Evolutionary conservation across 2,888 invertebrate genomes (phyloP).

Genomic region (Elegia similella): DNA sequence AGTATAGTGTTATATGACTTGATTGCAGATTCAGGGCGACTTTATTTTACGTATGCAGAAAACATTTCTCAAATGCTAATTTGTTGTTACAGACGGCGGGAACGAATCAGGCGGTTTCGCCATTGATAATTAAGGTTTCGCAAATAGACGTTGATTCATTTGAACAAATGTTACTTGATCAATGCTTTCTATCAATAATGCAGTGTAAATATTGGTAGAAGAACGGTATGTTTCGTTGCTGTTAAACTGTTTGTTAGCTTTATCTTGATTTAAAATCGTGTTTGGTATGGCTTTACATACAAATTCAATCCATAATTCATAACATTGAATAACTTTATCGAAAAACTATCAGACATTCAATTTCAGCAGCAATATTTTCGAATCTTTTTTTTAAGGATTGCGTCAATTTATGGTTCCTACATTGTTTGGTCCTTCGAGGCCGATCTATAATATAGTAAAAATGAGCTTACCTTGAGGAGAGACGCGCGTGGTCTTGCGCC

Average conservation of each 20-base stretch:
- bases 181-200: not conserved
- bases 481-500: constrained; percentile 68
- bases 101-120: not conserved
- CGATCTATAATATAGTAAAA: not conserved
- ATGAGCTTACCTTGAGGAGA: constrained; percentile 70
- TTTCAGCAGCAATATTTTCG: no score
- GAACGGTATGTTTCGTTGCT: not conserved
- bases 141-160: not conserved
- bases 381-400: no score
- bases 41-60: not conserved
- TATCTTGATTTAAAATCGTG: not conserved
- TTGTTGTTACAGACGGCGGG: not conserved
- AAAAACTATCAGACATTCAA: no score
- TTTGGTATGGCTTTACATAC: not conserved
- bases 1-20: not conserved
- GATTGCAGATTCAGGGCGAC: not conserved
- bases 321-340: no score
- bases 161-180: not conserved
- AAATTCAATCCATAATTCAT: no score
- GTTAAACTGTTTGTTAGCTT: not conserved
- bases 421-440: no score
- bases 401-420: no score
- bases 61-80: not conserved
- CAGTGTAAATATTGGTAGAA: not conserved
- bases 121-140: not conserved